Base-by-base conservation (phyloP, 2,888 invertebrate genomes). In the Conops quadrifasciatus region DNA sequence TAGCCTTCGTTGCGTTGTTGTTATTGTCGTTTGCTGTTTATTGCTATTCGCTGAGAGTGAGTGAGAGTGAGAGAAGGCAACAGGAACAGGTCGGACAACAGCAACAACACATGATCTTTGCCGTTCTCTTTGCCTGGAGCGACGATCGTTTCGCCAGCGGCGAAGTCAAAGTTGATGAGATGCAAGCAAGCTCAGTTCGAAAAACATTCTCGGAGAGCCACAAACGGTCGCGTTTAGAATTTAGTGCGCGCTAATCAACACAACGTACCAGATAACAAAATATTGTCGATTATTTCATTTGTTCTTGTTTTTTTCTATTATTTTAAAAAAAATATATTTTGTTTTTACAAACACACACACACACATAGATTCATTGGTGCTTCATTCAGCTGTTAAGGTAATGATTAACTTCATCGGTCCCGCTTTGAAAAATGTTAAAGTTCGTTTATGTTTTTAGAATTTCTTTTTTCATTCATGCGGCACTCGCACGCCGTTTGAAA, bases 21-120 rank as follows among this genome's bases (percentile, higher is more conserved):
- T 49, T 36, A 13, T 51, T 62, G 15, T 47, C n/a, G 30, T 26
- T 24, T 24, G 63, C 43, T 43, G n/a, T n/a, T 24, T 30, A 28
- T 28, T 49, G 28, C 43, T 62, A 19, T 62, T 45, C 36, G 21
- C n/a, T 56, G 58, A 2, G 45, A 9, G 9, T n/a, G 19, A 36
- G 26, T 47, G 59, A 67, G 67, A 36, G 67, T 59, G 53, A 26
- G 47, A 26, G 24, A 15, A 67, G 67, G 60, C 67, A 64, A 19
- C 4, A 36, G 36, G 36, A 36, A 36, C 9, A 64, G 70, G 51
- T 36, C 67, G 68, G 56, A 16, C 7, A 13, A 24, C 60, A 28
- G 69, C 36, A 30, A 47, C 26, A 60, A 28, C 28, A 3, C 59
- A 60, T 11, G 28, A 60, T 28, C 30, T 28, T 60, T 2, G 15